Evolutionary conservation across 2,113 vertebrate species (phyloP).

Genomic region (Osmerus eperlanus): DNA sequence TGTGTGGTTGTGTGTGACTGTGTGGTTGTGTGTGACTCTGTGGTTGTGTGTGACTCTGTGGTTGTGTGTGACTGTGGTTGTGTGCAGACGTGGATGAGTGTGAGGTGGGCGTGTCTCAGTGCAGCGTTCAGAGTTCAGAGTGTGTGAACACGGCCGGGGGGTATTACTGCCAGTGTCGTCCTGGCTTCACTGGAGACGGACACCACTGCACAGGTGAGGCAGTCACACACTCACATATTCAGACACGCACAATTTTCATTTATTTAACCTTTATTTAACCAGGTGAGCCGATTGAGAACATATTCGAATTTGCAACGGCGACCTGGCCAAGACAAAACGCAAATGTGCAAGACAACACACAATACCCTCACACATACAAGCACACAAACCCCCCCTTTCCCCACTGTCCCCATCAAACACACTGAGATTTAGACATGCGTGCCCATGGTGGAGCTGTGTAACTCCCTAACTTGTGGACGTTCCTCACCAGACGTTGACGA

Average conservation of each 20-base stretch:
- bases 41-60: background rate
- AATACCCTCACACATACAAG: background rate
- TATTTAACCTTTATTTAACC: background rate
- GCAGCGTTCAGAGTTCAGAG: constrained; percentile 42
- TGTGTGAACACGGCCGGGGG: constrained; percentile 73
- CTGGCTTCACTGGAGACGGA: constrained; percentile 72
- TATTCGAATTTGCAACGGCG: too few relatives aligned
- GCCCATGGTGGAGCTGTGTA: background rate
- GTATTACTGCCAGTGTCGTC: constrained; percentile 71
- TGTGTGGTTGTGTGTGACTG: constrained; percentile 13
- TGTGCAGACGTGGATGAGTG: constrained; percentile 74
- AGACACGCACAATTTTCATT: background rate
- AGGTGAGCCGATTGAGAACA: too few relatives aligned
- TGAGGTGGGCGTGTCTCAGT: constrained; percentile 28
- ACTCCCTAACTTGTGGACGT: background rate
- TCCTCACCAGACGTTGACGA: constrained; percentile 76
- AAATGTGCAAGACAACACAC: background rate
- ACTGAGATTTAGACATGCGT: background rate
- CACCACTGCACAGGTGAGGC: constrained; percentile 70
- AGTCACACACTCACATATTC: constrained; percentile 4
- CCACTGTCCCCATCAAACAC: background rate
- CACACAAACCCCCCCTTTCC: background rate
- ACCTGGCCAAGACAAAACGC: too few relatives aligned
- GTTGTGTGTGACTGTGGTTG: constrained; percentile 24
- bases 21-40: constrained; percentile 18